Base-by-base conservation (phyloP, 2,888 invertebrate genomes). In the Leptopilina myrica region DNA sequence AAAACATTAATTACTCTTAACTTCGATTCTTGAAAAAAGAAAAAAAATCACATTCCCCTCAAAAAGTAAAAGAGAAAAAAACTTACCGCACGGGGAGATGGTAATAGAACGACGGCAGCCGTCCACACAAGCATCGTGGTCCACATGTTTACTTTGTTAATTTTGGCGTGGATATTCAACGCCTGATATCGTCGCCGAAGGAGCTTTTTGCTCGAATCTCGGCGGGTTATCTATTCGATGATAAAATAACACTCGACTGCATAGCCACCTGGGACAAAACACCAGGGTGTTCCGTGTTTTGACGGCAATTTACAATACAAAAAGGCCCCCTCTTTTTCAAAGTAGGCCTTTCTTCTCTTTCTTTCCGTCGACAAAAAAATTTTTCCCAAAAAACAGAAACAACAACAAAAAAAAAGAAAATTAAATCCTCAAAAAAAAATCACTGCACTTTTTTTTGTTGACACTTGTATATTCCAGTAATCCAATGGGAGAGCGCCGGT, bases 61-160 rank as follows among this genome's bases (percentile, higher is more conserved):
- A 49, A 59, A 7, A n/a, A 20, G 8, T 20, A 9, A 59, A 15
- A 59, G 7, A 5, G 43, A 15, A 5, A 26, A 33, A 40, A 78
- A 89, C 89, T 90, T 90, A 91, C 91, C 85, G 87, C 84, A 82
- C 87, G 86, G 64, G 90, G 89, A 82, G 89, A 87, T 80, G 89
- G 89, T 80, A 89, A 83, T 76, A 91, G 87, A 83, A 90, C 88
- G 86, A 90, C 87, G 87, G 86, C 91, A 85, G 85, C 88, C 88
- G 90, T 88, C 89, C 90, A 90, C 84, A 91, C 86, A 85, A 91
- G 87, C 87, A 91, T 88, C 86, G 88, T 88, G 88, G 90, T 90
- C 91, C 91, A 90, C 91, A 91, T 91, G 91, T 90, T 90, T 84
- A 86, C 79, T 81, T 82, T 80, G 88, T 83, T 87, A 86, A 87